phyloP scores from a whole-genome alignment of 2,888 invertebrate species.

The Ennomos fuscantarius region DNA sequence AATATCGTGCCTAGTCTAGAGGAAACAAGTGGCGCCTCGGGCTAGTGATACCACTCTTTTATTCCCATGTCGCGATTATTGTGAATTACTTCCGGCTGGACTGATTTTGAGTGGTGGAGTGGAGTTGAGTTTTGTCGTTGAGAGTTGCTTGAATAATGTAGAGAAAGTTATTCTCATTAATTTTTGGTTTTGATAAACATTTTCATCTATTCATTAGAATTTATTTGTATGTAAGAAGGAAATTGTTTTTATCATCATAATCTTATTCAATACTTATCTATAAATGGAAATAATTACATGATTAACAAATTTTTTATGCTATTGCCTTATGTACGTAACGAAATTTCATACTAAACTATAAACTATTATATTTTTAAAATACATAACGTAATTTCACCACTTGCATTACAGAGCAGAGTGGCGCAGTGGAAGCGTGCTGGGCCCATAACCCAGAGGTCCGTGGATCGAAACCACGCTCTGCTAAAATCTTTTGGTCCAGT shows the following conservation, averaged over 20 bases:
- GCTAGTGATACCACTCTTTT: slow-evolving; percentile 58
- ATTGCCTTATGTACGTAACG: no score
- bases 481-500: slow-evolving; percentile 66
- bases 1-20: slow-evolving; percentile 49
- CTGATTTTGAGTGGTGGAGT: slow-evolving; percentile 44
- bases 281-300: no score
- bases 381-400: slow-evolving; percentile 45
- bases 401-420: slow-evolving; percentile 80
- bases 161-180: neutral
- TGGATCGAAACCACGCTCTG: slow-evolving; percentile 94
- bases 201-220: no score
- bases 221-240: no score
- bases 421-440: slow-evolving; percentile 94
- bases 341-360: no score
- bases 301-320: no score
- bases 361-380: no score
- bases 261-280: no score
- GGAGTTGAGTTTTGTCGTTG: neutral
- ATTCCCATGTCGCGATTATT: slow-evolving; percentile 43
- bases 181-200: neutral
- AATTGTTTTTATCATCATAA: no score
- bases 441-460: slow-evolving; percentile 96
- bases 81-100: slow-evolving; percentile 41
- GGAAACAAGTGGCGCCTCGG: slow-evolving; percentile 47
- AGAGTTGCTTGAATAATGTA: slow-evolving; percentile 3